phyloP scores from a whole-genome alignment of 2,888 invertebrate genomes.

The Chorisops tibialis region DNA sequence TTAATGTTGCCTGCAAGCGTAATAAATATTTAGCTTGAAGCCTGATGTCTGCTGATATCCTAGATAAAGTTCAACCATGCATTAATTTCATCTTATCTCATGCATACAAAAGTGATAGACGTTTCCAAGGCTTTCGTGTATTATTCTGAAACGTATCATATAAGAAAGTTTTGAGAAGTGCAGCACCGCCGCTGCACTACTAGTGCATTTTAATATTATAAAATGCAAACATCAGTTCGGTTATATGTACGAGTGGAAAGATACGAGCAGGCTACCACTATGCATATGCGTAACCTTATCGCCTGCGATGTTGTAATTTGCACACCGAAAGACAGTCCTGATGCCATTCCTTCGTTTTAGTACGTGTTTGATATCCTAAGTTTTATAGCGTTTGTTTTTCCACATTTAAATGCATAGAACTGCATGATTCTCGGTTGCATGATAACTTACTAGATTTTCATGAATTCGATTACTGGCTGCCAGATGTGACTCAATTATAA shows the following conservation, averaged over 20 bases:
- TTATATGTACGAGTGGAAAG: too few relatives aligned
- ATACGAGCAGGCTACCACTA: background rate
- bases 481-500: too few relatives aligned
- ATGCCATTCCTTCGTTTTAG: background rate
- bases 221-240: too few relatives aligned
- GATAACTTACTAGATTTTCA: too few relatives aligned
- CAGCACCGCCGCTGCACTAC: too few relatives aligned
- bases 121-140: slow-evolving; percentile 16
- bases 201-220: too few relatives aligned
- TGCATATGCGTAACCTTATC: slow-evolving; percentile 14
- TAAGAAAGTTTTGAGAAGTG: background rate
- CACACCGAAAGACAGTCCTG: background rate
- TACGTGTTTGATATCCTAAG: background rate
- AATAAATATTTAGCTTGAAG: background rate
- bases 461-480: too few relatives aligned
- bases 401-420: too few relatives aligned
- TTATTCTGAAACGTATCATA: slow-evolving; percentile 20
- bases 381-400: too few relatives aligned
- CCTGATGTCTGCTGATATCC: slow-evolving; percentile 29
- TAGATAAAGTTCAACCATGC: slow-evolving; percentile 30
- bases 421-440: too few relatives aligned
- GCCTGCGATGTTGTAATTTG: slow-evolving; percentile 10
- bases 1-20: background rate
- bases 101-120: slow-evolving; percentile 30
- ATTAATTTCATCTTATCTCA: slow-evolving; percentile 32